Base-by-base conservation (phyloP, 2,888 invertebrate species). In the Megamerina dolium region DNA sequence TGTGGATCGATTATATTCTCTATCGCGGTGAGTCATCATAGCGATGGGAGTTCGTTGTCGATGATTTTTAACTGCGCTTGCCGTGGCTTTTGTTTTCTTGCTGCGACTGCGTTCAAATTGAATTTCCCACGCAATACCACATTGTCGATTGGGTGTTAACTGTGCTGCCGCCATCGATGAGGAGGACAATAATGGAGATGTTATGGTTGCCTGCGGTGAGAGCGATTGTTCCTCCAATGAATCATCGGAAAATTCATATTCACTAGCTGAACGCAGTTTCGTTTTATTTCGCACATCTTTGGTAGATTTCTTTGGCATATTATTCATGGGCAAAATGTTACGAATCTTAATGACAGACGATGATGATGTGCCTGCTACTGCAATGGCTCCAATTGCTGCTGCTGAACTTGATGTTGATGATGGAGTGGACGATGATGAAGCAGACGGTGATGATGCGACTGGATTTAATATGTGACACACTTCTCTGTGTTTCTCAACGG, bases 111-210 rank as follows among this genome's bases (percentile, higher is more conserved):
- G 82, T 64, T 83, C 82, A 58, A 89, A 76, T 50, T 87, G 83
- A 51, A 89, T 87, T 75, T 89, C 87, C 88, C 89, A 88, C 50
- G 88, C 87, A 56, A 88, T 87, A 64, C 87, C 87, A 64, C 83
- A 82, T 59, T 86, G 78, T 74, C 87, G 87, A 63, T 80, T 80
- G 56, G 78, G 78, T 51, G 78, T 77, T 44, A 74, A 71, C 27
- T 78, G 77, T 75, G 78, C 39, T n/a, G 68, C 68, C 13, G 70
- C 67, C 50, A 78, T 63, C 34, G 72, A 70, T 5, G 70, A 68
- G 49, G 66, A 55, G 23, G 65, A 48, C 56, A 37, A 40, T n/a
- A n/a, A n/a, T n/a, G n/a, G n/a, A n/a, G n/a, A 73, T 68, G 33
- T 75, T 72, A 13, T 75, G 13, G 78, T 82, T 6, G 23, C n/a